Conservation (phyloP, 92 coral and sea anemone species). For the Ricordea florida region DNA sequence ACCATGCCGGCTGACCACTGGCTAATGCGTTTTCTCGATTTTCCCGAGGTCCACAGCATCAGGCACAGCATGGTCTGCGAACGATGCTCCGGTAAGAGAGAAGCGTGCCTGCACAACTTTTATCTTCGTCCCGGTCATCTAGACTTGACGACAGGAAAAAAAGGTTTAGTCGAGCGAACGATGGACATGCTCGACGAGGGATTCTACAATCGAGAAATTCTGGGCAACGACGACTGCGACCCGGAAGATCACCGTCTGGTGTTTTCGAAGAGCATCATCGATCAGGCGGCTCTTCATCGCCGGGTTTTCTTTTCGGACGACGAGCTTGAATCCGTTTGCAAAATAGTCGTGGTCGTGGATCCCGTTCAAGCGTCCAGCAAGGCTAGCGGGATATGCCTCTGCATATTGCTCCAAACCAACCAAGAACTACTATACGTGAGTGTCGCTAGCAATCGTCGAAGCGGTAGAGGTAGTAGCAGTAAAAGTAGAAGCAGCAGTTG, state of each 20-base stretch:
- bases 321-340: not conserved
- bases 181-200: conserved; percentile 14
- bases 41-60: conserved; percentile 5
- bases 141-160: not conserved
- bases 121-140: conserved; percentile 3
- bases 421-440: not conserved
- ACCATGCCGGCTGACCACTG: conserved; percentile 14
- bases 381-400: not conserved
- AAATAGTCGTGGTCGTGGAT: conserved; percentile 3
- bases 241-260: not conserved
- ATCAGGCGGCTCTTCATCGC: not conserved
- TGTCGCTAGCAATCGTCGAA: too few relatives aligned
- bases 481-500: not conserved
- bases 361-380: conserved; percentile 10
- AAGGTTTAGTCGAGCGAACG: not conserved
- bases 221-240: not conserved
- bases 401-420: not conserved
- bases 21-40: not conserved
- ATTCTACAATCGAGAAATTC: not conserved
- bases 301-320: not conserved
- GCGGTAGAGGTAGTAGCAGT: too few relatives aligned
- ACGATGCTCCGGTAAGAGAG: not conserved
- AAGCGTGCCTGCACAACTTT: not conserved
- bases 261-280: conserved; percentile 3
- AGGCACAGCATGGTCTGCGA: conserved; percentile 9